Base-by-base conservation (phyloP, 2,113 vertebrate species). In the Barbus barbus region DNA sequence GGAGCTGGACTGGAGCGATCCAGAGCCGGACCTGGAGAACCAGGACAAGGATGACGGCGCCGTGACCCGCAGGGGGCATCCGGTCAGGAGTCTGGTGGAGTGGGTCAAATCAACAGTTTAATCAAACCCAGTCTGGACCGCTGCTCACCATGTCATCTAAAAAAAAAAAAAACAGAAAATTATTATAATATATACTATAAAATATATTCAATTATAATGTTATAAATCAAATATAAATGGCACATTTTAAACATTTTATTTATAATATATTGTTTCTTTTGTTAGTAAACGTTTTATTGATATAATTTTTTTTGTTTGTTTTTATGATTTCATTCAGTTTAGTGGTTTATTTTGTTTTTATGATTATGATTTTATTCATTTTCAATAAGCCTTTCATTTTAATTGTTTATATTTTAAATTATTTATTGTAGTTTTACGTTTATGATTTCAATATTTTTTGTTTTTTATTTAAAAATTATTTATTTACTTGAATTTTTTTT, bases 91-190 rank as follows among this genome's bases (percentile, higher is more conserved):
- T 85, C 89, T 88, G 80, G 93, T 92, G 83, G 92, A 90, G 88
- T 94, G 94, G 94, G 92, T 92, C 36, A 92, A 65, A 89, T 83
- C 91, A 36, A 20, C 65, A 2, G 3, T 58, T n/a, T 58, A n/a
- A n/a, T n/a, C n/a, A n/a, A 44, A 44, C 33, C 4, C 33, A 36
- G 33, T 36, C 33, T 36, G 33, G 33, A 44, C 11, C 41, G 2
- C 3, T 44, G 36, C 36, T 38, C 36, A 38, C 36, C 33, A n/a
- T 18, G 16, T 16, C 48, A 51, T 53, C 16, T 53, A n/a, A n/a
- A n/a, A n/a, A n/a, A 2, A n/a, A 9, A 58, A 58, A 58, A 3
- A 56, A n/a, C 16, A 56, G 20, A 9, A 58, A n/a, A 58, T 9
- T 3, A 56, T 56, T 3, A 56, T 22, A 53, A 22, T 22, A 22